phyloP scores from a whole-genome alignment of 1,140 invertebrate species.

The Vollenhovia emeryi region DNA sequence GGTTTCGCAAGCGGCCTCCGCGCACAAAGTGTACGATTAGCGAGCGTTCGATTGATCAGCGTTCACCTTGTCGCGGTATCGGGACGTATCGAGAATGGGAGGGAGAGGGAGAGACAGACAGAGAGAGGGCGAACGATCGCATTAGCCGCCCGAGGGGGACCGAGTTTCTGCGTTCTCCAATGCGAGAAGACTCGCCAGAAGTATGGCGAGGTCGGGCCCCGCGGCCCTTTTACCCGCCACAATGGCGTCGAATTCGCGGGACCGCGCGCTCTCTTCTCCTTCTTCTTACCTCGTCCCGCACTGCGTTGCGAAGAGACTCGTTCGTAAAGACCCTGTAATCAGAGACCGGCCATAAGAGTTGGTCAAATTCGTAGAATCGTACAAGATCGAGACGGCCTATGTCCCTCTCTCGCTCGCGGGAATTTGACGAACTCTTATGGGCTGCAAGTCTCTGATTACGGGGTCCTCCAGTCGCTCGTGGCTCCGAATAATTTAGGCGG shows the following conservation, averaged over 20 bases:
- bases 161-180: slow-evolving; percentile 49
- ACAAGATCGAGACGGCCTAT: no score
- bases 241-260: slow-evolving; percentile 46
- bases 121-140: slow-evolving; percentile 19
- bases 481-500: not conserved
- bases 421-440: no score
- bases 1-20: slow-evolving; percentile 54
- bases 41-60: slow-evolving; percentile 58
- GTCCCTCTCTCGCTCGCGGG: no score
- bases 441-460: no score
- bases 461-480: no score
- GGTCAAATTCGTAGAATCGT: no score
- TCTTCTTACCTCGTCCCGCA: not conserved
- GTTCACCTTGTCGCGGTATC: slow-evolving; percentile 59
- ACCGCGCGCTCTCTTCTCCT: not conserved
- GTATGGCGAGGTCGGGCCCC: slow-evolving; percentile 48
- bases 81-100: slow-evolving; percentile 18
- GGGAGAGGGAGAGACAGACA: not conserved
- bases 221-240: slow-evolving; percentile 40
- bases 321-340: no score
- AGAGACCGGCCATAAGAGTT: no score
- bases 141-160: slow-evolving; percentile 41
- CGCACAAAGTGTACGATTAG: slow-evolving; percentile 17
- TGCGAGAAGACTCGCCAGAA: slow-evolving; percentile 53
- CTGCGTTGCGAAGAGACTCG: not conserved